A percentile compares a stretch with the other conserved stretches of the same genome.
Evolutionary conservation across 1,140 invertebrate genomes (phyloP).

Genomic region (Lepidostoma basale): DNA sequence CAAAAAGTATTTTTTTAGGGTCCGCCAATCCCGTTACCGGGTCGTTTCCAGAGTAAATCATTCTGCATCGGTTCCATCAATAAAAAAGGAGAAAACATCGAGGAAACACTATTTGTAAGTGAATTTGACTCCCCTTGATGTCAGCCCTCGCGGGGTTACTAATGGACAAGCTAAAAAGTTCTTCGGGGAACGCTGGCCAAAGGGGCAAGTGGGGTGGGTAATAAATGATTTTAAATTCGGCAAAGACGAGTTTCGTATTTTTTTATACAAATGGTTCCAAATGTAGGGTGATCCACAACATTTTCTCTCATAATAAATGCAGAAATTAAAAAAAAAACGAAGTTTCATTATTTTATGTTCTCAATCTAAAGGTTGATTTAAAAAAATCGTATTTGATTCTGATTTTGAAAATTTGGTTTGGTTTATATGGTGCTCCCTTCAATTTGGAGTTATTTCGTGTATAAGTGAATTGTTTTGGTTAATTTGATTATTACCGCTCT

Average conservation of each 20-base stretch:
- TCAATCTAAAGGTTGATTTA: too few relatives aligned
- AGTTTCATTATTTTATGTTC: too few relatives aligned
- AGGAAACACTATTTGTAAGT: too few relatives aligned
- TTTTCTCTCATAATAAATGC: too few relatives aligned
- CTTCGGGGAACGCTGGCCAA: not conserved
- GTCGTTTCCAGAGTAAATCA: not conserved
- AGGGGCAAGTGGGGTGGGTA: conserved; percentile 31
- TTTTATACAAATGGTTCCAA: conserved; percentile 34
- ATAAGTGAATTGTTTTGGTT: too few relatives aligned
- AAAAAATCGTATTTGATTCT: too few relatives aligned
- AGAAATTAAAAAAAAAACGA: too few relatives aligned
- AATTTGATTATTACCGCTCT: too few relatives aligned
- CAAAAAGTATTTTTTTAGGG: too few relatives aligned
- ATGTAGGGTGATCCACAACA: conserved; percentile 1
- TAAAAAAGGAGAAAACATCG: not conserved
- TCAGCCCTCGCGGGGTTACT: not conserved
- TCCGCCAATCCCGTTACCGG: not conserved
- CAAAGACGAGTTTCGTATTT: conserved; percentile 39
- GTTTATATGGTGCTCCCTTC: too few relatives aligned
- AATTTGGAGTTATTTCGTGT: too few relatives aligned
- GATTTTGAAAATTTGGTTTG: too few relatives aligned
- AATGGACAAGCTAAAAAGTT: conserved; percentile 24
- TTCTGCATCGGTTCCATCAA: not conserved
- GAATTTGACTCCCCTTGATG: not conserved
- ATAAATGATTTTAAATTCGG: conserved; percentile 44